These are phyloP conservation scores for Cliona cf. orientalis DNA, from an alignment of 37 sponge, comb jelly and placozoan species.

Conservation along the genomic window DNA sequence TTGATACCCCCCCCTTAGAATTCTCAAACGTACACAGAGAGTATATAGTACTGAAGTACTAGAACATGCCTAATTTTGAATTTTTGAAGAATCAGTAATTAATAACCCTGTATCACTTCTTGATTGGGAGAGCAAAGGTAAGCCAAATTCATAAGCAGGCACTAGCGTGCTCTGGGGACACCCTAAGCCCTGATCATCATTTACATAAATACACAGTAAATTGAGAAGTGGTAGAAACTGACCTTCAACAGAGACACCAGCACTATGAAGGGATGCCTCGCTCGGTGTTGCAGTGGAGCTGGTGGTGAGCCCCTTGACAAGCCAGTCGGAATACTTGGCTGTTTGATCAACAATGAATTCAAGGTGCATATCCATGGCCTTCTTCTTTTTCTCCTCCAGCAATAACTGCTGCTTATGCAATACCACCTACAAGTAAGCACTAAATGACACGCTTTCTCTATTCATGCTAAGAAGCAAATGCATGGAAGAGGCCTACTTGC, in stretches of 20 bases:
- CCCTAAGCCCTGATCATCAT: too few relatives aligned
- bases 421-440: conserved; percentile 76
- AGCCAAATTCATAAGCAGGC: too few relatives aligned
- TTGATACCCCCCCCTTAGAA: too few relatives aligned
- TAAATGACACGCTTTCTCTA: background rate
- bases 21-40: too few relatives aligned
- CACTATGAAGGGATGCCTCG: conserved; percentile 35
- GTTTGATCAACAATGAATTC: conserved; percentile 94
- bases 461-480: background rate
- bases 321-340: conserved; percentile 96
- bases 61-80: too few relatives aligned
- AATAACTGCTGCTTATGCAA: conserved; percentile 79
- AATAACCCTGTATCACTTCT: too few relatives aligned
- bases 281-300: background rate
- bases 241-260: conserved; percentile 8
- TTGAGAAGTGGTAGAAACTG: too few relatives aligned
- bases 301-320: conserved; percentile 73
- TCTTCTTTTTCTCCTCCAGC: conserved; percentile 85
- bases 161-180: too few relatives aligned
- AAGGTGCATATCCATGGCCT: conserved; percentile 90
- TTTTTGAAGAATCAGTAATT: too few relatives aligned
- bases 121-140: too few relatives aligned
- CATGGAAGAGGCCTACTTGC: background rate
- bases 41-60: too few relatives aligned
- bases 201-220: too few relatives aligned